Evolutionary conservation across 2,888 invertebrate genomes (phyloP).

Genomic region (Pseudeuparius sepicola): DNA sequence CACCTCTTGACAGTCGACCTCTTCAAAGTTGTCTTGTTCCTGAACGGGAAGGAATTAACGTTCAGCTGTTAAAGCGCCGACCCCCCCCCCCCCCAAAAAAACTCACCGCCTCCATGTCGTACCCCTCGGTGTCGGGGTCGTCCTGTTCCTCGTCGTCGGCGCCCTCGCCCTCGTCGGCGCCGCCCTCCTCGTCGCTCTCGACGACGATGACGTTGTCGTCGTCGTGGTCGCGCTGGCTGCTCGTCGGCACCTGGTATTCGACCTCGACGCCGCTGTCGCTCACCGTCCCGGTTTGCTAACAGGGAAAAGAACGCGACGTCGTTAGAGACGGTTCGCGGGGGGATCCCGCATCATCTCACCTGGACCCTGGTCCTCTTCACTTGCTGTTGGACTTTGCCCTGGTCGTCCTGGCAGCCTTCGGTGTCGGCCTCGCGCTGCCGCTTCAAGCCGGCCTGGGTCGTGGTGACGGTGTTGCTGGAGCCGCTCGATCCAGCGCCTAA

Average conservation of each 20-base stretch:
- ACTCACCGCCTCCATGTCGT: conserved; percentile 44
- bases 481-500: conserved; percentile 38
- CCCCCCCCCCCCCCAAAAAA: too few relatives aligned
- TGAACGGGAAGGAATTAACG: conserved; percentile 18
- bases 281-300: conserved; percentile 29
- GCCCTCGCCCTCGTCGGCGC: conserved; percentile 42
- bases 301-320: too few relatives aligned
- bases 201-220: conserved; percentile 58
- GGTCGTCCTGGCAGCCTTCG: conserved; percentile 40
- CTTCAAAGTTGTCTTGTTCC: conserved; percentile 44
- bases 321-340: too few relatives aligned
- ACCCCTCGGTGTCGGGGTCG: conserved; percentile 47
- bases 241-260: conserved; percentile 79
- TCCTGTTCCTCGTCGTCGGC: conserved; percentile 45
- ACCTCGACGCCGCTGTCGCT: conserved; percentile 50
- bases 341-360: too few relatives aligned
- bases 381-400: conserved; percentile 36
- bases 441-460: conserved; percentile 54
- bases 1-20: conserved; percentile 47
- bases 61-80: neutral
- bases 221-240: conserved; percentile 77
- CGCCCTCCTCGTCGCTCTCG: conserved; percentile 72
- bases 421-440: conserved; percentile 49
- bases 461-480: conserved; percentile 58
- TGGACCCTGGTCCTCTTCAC: conserved; percentile 47